phyloP scores from a whole-genome alignment of 2,113 vertebrate species.

The Apus apus region DNA sequence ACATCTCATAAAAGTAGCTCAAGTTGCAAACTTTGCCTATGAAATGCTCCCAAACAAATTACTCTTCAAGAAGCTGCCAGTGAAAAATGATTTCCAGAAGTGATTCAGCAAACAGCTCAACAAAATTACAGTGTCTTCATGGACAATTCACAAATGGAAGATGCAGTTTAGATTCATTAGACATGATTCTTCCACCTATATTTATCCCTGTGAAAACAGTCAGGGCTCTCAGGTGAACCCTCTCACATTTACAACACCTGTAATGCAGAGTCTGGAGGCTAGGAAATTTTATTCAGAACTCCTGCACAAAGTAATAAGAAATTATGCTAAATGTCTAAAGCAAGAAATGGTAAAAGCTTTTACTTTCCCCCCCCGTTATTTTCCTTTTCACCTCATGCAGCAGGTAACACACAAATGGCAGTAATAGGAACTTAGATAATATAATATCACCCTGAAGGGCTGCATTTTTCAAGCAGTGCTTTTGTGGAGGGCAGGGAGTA shows the following conservation, averaged over 20 bases:
- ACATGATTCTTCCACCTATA: not conserved
- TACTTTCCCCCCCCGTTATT: not conserved
- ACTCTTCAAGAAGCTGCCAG: not conserved
- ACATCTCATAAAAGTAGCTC: constrained; percentile 28
- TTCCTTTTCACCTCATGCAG: not conserved
- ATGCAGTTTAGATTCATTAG: not conserved
- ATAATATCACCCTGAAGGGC: not conserved
- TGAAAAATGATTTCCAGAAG: constrained; percentile 44
- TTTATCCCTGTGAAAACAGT: constrained; percentile 38
- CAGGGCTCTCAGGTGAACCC: not conserved
- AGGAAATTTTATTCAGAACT: not conserved
- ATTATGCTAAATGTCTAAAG: constrained; percentile 6
- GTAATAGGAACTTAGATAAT: not conserved
- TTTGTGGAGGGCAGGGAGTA: not conserved
- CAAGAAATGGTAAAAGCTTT: not conserved
- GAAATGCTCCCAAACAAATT: constrained; percentile 32
- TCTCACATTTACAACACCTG: not conserved
- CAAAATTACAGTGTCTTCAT: constrained; percentile 25
- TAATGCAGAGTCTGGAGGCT: not conserved
- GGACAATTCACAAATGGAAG: constrained; percentile 36
- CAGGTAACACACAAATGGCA: not conserved
- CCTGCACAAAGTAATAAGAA: not conserved
- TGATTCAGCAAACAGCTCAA: constrained; percentile 32
- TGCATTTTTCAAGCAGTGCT: not conserved
- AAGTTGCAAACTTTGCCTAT: constrained; percentile 36